phyloP scores from a whole-genome alignment of 2,888 invertebrate species.

The Colletes collaris region DNA sequence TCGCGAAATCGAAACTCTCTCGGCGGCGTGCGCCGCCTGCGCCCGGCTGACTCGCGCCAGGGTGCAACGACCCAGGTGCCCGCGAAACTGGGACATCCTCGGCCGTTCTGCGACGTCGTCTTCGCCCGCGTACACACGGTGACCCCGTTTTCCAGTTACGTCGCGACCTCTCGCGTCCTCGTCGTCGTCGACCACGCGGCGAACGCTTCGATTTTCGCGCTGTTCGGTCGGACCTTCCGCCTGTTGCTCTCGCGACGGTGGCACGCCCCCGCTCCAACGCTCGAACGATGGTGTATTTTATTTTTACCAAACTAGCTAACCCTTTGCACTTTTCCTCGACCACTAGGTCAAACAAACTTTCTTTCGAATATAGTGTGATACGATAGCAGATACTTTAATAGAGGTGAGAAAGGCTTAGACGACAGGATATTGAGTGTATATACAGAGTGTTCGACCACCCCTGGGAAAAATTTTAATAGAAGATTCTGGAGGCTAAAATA shows the following conservation, averaged over 20 bases:
- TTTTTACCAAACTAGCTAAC: too few species aligned
- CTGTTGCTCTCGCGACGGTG: conserved; percentile 10
- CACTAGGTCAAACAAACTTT: too few species aligned
- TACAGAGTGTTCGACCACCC: too few species aligned
- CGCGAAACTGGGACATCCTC: conserved; percentile 74
- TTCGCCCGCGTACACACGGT: conserved; percentile 55
- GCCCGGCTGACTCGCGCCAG: conserved; percentile 48
- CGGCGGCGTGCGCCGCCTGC: conserved; percentile 38
- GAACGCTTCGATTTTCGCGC: conserved; percentile 55
- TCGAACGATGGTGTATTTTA: too few species aligned
- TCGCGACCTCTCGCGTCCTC: conserved; percentile 27
- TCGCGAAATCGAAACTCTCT: conserved; percentile 65
- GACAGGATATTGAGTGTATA: too few species aligned
- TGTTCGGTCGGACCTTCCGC: neutral
- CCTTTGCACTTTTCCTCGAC: too few species aligned
- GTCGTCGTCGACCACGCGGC: conserved; percentile 25
- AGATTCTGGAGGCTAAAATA: too few species aligned
- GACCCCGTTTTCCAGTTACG: conserved; percentile 66
- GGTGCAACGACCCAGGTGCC: conserved; percentile 71
- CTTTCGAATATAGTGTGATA: too few species aligned
- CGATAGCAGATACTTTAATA: too few species aligned
- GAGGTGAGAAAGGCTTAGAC: too few species aligned
- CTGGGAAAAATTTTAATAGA: too few species aligned
- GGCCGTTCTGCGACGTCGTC: conserved; percentile 61
- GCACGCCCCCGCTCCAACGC: too few species aligned